Evolutionary conservation across 2,113 vertebrate genomes (phyloP), one percentile per base, ranked within the genome.

Genomic region (Alligator mississippiensis): DNA sequence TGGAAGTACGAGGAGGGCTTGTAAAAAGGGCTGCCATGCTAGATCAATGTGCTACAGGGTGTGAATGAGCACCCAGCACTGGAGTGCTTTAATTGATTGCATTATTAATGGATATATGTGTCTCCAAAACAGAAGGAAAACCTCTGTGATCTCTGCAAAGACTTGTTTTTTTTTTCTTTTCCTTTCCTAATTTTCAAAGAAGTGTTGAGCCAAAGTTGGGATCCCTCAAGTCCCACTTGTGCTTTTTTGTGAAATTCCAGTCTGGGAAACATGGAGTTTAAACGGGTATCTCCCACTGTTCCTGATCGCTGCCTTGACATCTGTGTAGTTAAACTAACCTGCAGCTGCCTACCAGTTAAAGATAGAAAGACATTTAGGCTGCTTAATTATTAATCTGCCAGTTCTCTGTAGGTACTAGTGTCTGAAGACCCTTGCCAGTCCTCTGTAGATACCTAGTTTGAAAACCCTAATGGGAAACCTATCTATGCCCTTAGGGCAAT

Each of bases 321-420:
- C 16, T n/a, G 85, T 9, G 78, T 5, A 68, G 70, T 81, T 61
- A 85, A 78, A 62, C 70, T 55, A 28, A 59, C 78, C 85, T 4
- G 0, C 3, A 82, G 47, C 47, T 18, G 77, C 86, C 61, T 10
- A 0, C 18, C 64, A 28, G 21, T 85, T 75, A 28, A 58, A 21
- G 87, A 8, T 2, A 27, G 87, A 2, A 3, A 16, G 80, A 34
- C 16, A 9, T 1, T 1, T 78, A 60, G 60, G 76, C 61, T 1
- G 2, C 0, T 0, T 4, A 3, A 17, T 7, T 0, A 0, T 19
- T 21, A 25, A 1, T 0, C 34, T n/a, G 1, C 0, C 58, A 1
- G 38, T 4, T 80, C 28, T 0, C 8, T 0, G 0, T 0, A 3
- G 60, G 38, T 38, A 38, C 38, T 38, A 38, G 38, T 38, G 38